These are phyloP conservation scores for Panurus biarmicus DNA, from an alignment of 2,113 vertebrate genomes.

Conservation along the genomic window DNA sequence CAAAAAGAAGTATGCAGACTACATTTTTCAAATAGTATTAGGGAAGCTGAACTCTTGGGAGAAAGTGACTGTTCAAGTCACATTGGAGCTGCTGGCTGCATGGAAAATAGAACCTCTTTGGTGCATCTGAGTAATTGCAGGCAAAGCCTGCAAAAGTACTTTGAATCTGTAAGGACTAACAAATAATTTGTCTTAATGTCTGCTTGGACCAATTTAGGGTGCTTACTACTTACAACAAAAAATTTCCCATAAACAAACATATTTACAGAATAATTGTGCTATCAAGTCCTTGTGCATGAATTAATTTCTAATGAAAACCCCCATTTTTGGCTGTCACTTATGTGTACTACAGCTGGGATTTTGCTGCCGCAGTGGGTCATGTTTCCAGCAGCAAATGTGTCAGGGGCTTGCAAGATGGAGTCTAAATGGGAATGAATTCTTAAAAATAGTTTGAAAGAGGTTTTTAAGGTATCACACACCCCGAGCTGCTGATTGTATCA, in stretches of 20 bases:
- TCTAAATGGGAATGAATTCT: neutral
- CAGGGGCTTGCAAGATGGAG: neutral
- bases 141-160: neutral
- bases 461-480: neutral
- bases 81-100: neutral
- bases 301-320: neutral
- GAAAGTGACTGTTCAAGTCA: neutral
- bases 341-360: neutral
- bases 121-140: neutral
- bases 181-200: neutral
- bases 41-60: neutral
- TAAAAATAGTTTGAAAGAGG: neutral
- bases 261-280: neutral
- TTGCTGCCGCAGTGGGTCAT: accelerated
- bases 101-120: neutral
- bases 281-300: neutral
- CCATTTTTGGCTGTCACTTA: neutral
- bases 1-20: neutral
- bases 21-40: neutral
- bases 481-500: neutral
- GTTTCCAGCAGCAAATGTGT: neutral
- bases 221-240: neutral
- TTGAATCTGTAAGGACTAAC: neutral
- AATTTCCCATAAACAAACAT: neutral
- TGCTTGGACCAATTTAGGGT: neutral